Percentiles rank a stretch among this genome's conserved stretches.
phyloP scores from a whole-genome alignment of 2,888 invertebrate genomes.

The Philereme vetulata region DNA sequence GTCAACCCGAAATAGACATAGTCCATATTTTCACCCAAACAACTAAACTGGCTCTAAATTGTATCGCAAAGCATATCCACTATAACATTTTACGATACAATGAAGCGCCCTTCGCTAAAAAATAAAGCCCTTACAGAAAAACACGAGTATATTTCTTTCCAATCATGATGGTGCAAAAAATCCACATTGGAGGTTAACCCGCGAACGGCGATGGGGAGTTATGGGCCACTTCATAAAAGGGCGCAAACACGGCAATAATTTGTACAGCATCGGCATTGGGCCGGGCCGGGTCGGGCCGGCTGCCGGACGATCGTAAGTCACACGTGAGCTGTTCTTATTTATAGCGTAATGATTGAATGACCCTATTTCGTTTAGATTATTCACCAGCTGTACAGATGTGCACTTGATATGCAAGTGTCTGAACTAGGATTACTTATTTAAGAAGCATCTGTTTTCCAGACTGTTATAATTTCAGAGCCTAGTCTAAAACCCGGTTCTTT shows the following conservation, averaged over 20 bases:
- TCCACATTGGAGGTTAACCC: constrained; percentile 33
- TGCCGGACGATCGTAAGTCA: constrained; percentile 29
- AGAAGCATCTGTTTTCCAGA: too few species aligned
- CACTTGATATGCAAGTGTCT: too few species aligned
- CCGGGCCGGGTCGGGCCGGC: constrained; percentile 16
- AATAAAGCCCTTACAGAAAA: constrained; percentile 25
- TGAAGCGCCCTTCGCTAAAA: constrained; percentile 10
- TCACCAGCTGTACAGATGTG: too few species aligned
- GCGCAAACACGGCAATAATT: constrained; percentile 51
- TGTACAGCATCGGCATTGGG: constrained; percentile 36
- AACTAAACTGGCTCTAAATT: too few species aligned
- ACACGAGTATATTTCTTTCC: constrained; percentile 28
- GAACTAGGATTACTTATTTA: too few species aligned
- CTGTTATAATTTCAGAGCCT: too few species aligned
- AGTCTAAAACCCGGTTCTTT: too few species aligned
- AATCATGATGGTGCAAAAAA: constrained; percentile 40
- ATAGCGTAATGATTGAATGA: constrained; percentile 52
- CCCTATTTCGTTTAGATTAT: constrained; percentile 42
- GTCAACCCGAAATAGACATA: too few species aligned
- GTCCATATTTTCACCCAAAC: too few species aligned
- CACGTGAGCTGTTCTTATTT: constrained; percentile 43
- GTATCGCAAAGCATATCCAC: neutral
- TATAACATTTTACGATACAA: constrained; percentile 15
- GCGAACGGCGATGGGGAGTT: constrained; percentile 32
- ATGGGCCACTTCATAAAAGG: constrained; percentile 45